These are phyloP conservation scores for Oeneis ivallda DNA, from an alignment of 2,888 invertebrate species.

Conservation along the genomic window DNA sequence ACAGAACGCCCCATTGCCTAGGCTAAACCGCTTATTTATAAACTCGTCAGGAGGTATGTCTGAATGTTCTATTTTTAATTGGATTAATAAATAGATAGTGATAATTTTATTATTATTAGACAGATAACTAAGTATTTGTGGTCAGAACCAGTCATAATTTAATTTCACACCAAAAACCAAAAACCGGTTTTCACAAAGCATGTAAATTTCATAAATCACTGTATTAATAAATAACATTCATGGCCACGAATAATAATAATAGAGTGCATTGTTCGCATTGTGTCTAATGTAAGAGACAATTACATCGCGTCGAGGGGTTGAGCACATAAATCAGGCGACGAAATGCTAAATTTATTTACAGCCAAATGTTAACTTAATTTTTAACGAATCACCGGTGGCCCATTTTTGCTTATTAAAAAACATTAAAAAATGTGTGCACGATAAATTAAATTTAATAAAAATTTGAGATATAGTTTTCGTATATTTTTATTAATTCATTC, in stretches of 20 bases:
- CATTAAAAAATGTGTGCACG: not conserved
- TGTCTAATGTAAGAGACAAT: conserved; percentile 66
- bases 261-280: conserved; percentile 58
- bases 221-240: conserved; percentile 44
- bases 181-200: conserved; percentile 37
- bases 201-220: conserved; percentile 52
- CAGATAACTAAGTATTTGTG: conserved; percentile 12
- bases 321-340: conserved; percentile 62
- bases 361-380: conserved; percentile 65
- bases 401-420: conserved; percentile 51
- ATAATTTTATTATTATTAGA: conserved; percentile 32
- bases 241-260: conserved; percentile 42
- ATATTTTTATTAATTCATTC: too few relatives aligned
- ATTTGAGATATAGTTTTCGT: too few relatives aligned
- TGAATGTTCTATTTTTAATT: too few relatives aligned
- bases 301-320: conserved; percentile 56
- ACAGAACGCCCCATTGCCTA: too few relatives aligned
- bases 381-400: conserved; percentile 64
- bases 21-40: too few relatives aligned
- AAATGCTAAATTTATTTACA: conserved; percentile 73
- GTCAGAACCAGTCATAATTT: conserved; percentile 35
- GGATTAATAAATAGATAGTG: not conserved
- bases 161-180: conserved; percentile 23
- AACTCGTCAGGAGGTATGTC: too few relatives aligned
- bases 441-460: too few relatives aligned